Evolutionary conservation across 1,140 invertebrate species (phyloP).

Genomic region (Lepidurus apus): DNA sequence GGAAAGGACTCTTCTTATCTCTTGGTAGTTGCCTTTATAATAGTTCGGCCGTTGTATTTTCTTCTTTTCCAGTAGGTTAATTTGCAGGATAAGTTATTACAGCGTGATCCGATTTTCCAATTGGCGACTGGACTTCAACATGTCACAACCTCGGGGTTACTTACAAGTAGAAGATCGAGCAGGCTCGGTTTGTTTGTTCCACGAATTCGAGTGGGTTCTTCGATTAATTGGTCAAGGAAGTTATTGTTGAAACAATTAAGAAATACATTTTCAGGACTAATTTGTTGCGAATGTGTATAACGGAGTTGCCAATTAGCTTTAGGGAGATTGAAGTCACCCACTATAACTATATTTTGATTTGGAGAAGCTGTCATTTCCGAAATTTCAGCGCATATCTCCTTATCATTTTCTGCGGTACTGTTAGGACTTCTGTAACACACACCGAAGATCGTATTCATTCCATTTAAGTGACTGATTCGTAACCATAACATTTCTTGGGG

Average conservation of each 20-base stretch:
- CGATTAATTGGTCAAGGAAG: constrained; percentile 20
- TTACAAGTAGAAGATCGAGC: constrained; percentile 29
- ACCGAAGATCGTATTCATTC: constrained; percentile 1
- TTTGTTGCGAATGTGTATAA: neutral
- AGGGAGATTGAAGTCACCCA: constrained; percentile 26
- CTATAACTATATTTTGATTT: neutral
- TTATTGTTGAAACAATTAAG: constrained; percentile 17
- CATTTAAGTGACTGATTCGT: neutral
- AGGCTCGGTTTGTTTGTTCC: constrained; percentile 24
- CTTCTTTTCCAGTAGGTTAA: neutral
- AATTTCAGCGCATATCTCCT: neutral
- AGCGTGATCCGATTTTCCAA: neutral
- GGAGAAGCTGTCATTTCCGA: constrained; percentile 19
- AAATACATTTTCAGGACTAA: neutral
- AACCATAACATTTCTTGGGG: constrained; percentile 24
- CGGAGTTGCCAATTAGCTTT: constrained; percentile 23
- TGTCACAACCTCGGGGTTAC: constrained; percentile 25
- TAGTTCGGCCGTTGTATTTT: neutral
- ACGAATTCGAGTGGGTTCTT: constrained; percentile 1
- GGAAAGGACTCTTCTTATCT: neutral
- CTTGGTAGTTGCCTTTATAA: neutral
- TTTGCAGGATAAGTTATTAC: constrained; percentile 1
- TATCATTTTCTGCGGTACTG: neutral
- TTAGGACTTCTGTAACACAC: neutral
- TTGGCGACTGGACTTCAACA: constrained; percentile 25